Base-by-base conservation (phyloP, 2,797 vertebrate genomes). In the Takifugu rubripes region DNA sequence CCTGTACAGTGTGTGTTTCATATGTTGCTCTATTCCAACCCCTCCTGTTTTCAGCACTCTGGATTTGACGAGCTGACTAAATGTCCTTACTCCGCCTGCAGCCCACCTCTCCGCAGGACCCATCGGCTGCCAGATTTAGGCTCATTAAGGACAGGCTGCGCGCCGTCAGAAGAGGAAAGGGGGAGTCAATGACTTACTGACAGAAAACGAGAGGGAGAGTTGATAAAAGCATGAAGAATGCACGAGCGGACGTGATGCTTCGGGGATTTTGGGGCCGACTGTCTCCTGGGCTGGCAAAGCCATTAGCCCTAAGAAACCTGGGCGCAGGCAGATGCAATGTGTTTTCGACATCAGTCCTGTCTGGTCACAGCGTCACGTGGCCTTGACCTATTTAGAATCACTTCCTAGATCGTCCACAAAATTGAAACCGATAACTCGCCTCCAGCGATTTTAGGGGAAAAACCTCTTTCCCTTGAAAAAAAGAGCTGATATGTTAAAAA, bases 21-120 rank as follows among this genome's bases (percentile, higher is more conserved):
- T 58, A n/a, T 8, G 15, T 42, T 27, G 26, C 46, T 21, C 68
- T 51, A 56, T 78, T 80, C 75, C 50, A 54, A 68, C 67, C 65
- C 65, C 45, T 56, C 64, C 56, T 36, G 65, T 80, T 85, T 85
- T 81, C 80, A 84, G 68, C 84, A 83, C 77, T 69, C 68, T 49
- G 48, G 60, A 60, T 61, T 46, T 70, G 74, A 84, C 78, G 70
- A 66, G 74, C 79, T 84, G 83, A 85, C 81, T 61, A 84, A 84
- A 81, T 70, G 62, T 76, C 63, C 61, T 50, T 56, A 50, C 21
- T 10, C 15, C 3, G 46, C 56, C 52, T 67, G 44, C 61, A 56
- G 66, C 54, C 84, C 73, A 66, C 47, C 74, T 78, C 68, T 59
- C 58, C 45, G 59, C 40, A 25, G 54, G 51, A 51, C 71, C 48